A percentile compares a stretch with the other conserved stretches of the same genome.
Evolutionary conservation across 2,113 vertebrate species (phyloP).

Genomic region (Hymenochirus boettgeri): DNA sequence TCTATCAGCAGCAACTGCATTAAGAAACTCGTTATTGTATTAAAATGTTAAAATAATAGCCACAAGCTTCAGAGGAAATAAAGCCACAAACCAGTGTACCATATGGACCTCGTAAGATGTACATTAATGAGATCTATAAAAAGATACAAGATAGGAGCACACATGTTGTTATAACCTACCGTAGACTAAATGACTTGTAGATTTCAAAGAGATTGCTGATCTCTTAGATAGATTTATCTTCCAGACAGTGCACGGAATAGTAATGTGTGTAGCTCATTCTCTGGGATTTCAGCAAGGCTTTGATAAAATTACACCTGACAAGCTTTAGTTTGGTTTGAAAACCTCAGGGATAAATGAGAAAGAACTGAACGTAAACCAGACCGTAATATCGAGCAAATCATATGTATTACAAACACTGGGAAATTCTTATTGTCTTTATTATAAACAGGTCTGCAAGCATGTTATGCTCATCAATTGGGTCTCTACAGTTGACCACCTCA

Average conservation of each 20-base stretch:
- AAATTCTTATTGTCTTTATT: too few relatives aligned
- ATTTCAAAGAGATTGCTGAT: slow-evolving; percentile 25
- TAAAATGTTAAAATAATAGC: slow-evolving; percentile 12
- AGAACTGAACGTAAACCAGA: neutral
- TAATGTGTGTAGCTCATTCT: slow-evolving; percentile 5
- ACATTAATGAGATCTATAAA: slow-evolving; percentile 14
- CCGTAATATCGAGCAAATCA: slow-evolving; percentile 12
- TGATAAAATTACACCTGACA: slow-evolving; percentile 42
- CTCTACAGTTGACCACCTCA: too few relatives aligned
- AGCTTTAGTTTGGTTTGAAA: slow-evolving; percentile 27
- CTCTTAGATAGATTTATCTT: slow-evolving; percentile 19
- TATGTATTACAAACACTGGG: slow-evolving; percentile 14
- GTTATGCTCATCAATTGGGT: too few relatives aligned
- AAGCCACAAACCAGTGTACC: neutral
- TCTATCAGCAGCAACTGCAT: slow-evolving; percentile 6
- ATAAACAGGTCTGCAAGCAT: too few relatives aligned
- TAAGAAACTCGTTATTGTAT: neutral
- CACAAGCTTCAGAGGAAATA: slow-evolving; percentile 9
- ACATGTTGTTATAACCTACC: slow-evolving; percentile 24
- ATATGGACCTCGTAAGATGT: slow-evolving; percentile 7
- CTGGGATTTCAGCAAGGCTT: slow-evolving; percentile 21
- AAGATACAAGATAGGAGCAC: slow-evolving; percentile 11
- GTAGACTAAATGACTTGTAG: neutral
- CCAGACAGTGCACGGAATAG: slow-evolving; percentile 1
- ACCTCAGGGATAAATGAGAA: slow-evolving; percentile 14